Conservation (phyloP, 1,140 invertebrate species). For the Nymphalis io region DNA sequence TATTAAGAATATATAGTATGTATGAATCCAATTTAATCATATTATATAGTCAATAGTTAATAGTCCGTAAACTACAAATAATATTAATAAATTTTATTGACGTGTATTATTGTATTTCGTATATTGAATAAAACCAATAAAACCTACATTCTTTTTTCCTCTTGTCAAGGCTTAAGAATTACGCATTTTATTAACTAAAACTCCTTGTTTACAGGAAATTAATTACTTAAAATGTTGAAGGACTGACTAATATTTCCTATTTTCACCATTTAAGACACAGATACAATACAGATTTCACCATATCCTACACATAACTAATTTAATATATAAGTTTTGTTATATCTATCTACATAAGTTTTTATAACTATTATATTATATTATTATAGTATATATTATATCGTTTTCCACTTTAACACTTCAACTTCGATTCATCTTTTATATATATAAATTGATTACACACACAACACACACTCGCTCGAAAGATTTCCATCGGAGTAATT, state of each 20-base stretch:
- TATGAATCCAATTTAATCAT: too few species aligned
- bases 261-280: background rate
- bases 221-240: background rate
- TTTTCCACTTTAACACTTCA: too few species aligned
- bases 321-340: too few species aligned
- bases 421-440: too few species aligned
- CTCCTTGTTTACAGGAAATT: background rate
- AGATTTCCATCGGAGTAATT: background rate
- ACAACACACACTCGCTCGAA: background rate
- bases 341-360: too few species aligned
- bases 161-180: constrained; percentile 8
- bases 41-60: too few species aligned
- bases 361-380: too few species aligned
- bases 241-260: constrained; percentile 2
- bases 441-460: background rate
- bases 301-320: background rate
- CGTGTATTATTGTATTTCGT: too few species aligned
- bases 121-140: background rate
- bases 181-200: background rate
- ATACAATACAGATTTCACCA: background rate
- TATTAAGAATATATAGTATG: too few species aligned
- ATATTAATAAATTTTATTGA: too few species aligned
- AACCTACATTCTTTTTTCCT: background rate
- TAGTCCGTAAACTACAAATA: too few species aligned
- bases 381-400: too few species aligned